Conservation (phyloP, 1,140 invertebrate genomes). For the Aricia agestis region DNA sequence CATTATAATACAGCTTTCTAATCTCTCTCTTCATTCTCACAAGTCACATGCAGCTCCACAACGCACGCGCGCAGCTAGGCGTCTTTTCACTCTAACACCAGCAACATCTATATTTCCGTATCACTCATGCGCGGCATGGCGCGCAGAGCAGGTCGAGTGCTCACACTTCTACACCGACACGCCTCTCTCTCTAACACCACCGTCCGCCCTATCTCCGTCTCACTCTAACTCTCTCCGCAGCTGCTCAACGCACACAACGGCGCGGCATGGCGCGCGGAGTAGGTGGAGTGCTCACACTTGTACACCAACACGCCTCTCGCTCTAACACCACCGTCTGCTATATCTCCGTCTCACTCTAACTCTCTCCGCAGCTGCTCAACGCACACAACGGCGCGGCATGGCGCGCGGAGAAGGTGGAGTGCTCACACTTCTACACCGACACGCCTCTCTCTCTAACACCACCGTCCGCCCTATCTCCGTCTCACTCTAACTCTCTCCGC, state of each 20-base stretch:
- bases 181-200: too few species aligned
- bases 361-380: conserved; percentile 77
- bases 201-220: too few species aligned
- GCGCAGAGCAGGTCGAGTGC: conserved; percentile 93
- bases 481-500: not conserved
- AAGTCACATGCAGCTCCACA: too few species aligned
- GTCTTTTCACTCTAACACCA: too few species aligned
- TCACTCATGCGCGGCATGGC: conserved; percentile 94
- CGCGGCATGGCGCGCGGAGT: conserved; percentile 92
- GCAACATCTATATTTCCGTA: too few species aligned
- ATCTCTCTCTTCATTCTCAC: too few species aligned
- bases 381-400: conserved; percentile 89
- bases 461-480: too few species aligned
- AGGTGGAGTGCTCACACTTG: conserved; percentile 96
- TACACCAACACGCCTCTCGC: conserved; percentile 95
- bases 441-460: conserved; percentile 49
- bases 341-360: too few species aligned
- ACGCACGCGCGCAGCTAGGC: too few species aligned
- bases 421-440: conserved; percentile 96
- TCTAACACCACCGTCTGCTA: too few species aligned
- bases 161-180: conserved; percentile 97
- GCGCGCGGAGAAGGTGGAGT: conserved; percentile 94
- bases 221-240: conserved; percentile 50
- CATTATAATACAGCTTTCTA: too few species aligned
- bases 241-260: conserved; percentile 84